Conservation (phyloP, 2,888 invertebrate genomes). For the Harpalus rufipes region DNA sequence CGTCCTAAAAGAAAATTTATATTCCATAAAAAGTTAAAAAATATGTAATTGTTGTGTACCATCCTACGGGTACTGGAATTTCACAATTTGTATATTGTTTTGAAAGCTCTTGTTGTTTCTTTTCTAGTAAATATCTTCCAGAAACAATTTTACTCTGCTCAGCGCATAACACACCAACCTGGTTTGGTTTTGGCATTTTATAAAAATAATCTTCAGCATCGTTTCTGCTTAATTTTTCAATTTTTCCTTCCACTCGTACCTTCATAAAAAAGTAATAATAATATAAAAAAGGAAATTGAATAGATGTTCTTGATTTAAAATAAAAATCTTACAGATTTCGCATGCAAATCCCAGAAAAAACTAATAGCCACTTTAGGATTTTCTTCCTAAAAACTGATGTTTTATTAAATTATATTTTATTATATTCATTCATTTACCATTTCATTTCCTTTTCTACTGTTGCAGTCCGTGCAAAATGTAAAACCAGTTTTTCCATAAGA, state of each 20-base stretch:
- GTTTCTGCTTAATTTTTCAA: constrained; percentile 85
- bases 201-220: constrained; percentile 93
- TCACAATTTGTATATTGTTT: constrained; percentile 82
- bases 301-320: background rate
- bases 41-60: constrained; percentile 79
- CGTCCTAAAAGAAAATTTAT: constrained; percentile 83
- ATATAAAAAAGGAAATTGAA: background rate
- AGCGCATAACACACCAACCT: constrained; percentile 93
- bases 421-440: constrained; percentile 79
- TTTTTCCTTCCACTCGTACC: constrained; percentile 93
- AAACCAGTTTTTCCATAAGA: constrained; percentile 91
- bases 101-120: constrained; percentile 84
- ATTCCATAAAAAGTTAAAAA: constrained; percentile 1
- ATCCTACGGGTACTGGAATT: constrained; percentile 89
- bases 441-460: constrained; percentile 84
- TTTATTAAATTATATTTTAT: constrained; percentile 13
- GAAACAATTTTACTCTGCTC: constrained; percentile 88
- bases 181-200: constrained; percentile 89
- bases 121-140: constrained; percentile 85
- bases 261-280: constrained; percentile 72
- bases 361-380: constrained; percentile 94
- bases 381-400: constrained; percentile 79
- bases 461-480: constrained; percentile 96
- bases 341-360: constrained; percentile 94
- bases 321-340: constrained; percentile 81